Evolutionary conservation across 2,113 vertebrate species (phyloP), one percentile per base, ranked within the genome.

Genomic region (Ceratotherium simum): DNA sequence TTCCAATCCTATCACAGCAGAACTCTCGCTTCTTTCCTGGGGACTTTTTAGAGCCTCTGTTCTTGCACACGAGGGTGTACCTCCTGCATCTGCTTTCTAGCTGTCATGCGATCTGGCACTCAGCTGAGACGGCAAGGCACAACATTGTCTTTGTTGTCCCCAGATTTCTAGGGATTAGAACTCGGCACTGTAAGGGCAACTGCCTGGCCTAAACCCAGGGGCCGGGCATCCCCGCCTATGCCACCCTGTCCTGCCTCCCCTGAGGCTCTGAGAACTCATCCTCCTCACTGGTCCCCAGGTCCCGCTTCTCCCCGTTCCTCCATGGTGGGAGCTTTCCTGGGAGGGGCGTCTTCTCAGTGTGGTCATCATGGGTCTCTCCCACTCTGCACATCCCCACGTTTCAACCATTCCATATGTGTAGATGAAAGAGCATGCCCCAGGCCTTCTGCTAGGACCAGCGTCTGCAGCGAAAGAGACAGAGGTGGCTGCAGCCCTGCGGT

Each of bases 261-360:
- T 3, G 1, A 14, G 39, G 48, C 48, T 39, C 67, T 13, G 23
- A 39, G n/a, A 8, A 31, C 8, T 27, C 21, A 17, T 13, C 23
- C 65, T 70, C 10, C 84, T 87, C 65, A 21, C 9, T 51, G 14
- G 17, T 10, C 23, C 83, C 65, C 12, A 25, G 62, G 18, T 25
- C 42, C 31, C 31, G 5, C 46, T 46, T n/a, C 64, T 36, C n/a
- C 83, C 33, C 2, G 25, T 21, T 39, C 16, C 65, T 7, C 33
- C 8, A 9, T 27, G 0, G 1, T 2, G 3, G 23, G 64, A 51
- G n/a, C 67, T 58, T 20, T 39, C 25, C n/a, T 0, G 1, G 48
- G 64, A 70, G 51, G 84, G 51, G n/a, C 0, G 2, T 39, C 48
- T 36, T 39, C 84, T 21, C 65, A 1, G n/a, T 1, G 18, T 0